A percentile compares a stretch with the other conserved stretches of the same genome.
Evolutionary conservation across 2,113 vertebrate species (phyloP).

Genomic region (Pionites leucogaster): DNA sequence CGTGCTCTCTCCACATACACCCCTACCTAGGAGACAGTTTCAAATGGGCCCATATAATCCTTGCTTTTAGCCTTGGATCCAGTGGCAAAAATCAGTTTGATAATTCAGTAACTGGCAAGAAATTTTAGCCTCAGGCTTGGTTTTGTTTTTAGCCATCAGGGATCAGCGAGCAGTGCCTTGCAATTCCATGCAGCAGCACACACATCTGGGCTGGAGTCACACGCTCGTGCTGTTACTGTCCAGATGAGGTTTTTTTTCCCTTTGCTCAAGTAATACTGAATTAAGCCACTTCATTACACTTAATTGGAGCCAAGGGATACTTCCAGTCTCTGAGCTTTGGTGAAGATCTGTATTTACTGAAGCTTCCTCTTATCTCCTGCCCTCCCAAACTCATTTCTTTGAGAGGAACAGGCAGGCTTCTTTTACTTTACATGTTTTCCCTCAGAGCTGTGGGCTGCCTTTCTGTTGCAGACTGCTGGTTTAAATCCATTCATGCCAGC

Average conservation of each 20-base stretch:
- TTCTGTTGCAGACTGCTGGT: background rate
- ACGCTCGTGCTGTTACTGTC: background rate
- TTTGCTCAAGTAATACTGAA: slow-evolving; percentile 36
- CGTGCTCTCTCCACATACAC: fast-evolving
- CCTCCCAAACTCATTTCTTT: background rate
- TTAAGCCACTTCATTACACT: slow-evolving; percentile 58
- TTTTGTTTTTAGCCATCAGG: background rate
- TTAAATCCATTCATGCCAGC: background rate
- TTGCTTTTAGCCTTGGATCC: background rate
- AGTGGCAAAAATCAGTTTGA: background rate
- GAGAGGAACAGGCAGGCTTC: background rate
- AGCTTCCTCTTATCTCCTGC: background rate
- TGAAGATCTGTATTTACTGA: background rate
- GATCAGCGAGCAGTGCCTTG: background rate
- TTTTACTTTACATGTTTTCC: background rate
- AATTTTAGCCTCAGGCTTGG: background rate
- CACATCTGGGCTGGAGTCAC: slow-evolving; percentile 49
- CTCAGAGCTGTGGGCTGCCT: background rate
- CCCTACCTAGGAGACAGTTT: background rate
- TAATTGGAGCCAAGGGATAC: slow-evolving; percentile 27
- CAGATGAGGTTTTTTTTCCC: background rate
- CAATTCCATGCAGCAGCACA: background rate
- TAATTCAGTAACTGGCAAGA: background rate
- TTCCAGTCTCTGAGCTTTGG: background rate
- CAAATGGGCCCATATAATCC: background rate